Conservation (phyloP, 1,140 invertebrate genomes). For the Oncopodura yosiiana region DNA sequence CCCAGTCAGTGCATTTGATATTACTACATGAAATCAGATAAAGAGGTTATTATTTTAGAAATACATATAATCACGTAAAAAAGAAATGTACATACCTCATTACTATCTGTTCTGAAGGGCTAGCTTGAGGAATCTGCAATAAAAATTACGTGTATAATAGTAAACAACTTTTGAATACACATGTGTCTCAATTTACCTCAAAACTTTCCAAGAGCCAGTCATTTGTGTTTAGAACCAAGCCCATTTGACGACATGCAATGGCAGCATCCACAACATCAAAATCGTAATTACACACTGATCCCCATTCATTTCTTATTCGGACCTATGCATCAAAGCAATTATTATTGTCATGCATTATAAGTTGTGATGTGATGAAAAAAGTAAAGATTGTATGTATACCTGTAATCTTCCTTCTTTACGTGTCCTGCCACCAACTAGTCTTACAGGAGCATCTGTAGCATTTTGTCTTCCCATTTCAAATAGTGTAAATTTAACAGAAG, state of each 20-base stretch:
- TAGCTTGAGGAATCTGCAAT: conserved; percentile 66
- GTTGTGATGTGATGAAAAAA: background rate
- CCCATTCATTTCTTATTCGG: conserved; percentile 75
- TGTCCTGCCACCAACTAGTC: conserved; percentile 63
- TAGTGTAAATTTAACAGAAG: conserved; percentile 46
- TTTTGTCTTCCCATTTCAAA: conserved; percentile 60
- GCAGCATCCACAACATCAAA: conserved; percentile 90
- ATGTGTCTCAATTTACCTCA: too few relatives aligned
- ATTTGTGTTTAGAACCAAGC: conserved; percentile 79
- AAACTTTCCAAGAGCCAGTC: conserved; percentile 77
- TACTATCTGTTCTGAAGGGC: conserved; percentile 63
- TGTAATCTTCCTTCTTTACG: conserved; percentile 68
- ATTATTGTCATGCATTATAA: background rate
- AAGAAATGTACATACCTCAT: conserved; percentile 43
- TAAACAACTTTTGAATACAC: too few relatives aligned
- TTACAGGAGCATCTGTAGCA: conserved; percentile 53
- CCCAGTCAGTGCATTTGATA: conserved; percentile 79
- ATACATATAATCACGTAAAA: conserved; percentile 16
- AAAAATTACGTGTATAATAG: too few relatives aligned
- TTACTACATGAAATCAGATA: conserved; percentile 51
- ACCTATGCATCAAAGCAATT: conserved; percentile 45
- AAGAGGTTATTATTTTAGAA: conserved; percentile 10
- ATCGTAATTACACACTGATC: conserved; percentile 91
- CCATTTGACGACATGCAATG: conserved; percentile 89
- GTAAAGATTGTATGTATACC: conserved; percentile 41